Evolutionary conservation across 1,140 invertebrate species (phyloP).

Genomic region (Stenopsyche tienmushanensis): DNA sequence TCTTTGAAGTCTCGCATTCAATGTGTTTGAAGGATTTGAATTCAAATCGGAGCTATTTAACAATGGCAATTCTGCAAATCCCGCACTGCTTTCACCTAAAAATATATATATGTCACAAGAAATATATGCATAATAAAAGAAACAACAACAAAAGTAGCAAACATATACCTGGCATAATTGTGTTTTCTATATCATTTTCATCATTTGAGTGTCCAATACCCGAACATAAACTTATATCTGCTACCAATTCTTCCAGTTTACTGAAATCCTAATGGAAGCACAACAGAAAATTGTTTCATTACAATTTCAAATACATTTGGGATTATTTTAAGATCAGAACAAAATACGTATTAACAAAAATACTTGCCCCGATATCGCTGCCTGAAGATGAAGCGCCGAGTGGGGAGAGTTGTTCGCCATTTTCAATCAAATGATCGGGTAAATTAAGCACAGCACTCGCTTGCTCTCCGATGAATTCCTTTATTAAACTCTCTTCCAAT

Average conservation of each 20-base stretch:
- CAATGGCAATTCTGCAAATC: slow-evolving; percentile 65
- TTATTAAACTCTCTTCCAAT: not conserved
- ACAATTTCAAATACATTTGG: not conserved
- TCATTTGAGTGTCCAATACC: slow-evolving; percentile 48
- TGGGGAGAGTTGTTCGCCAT: not conserved
- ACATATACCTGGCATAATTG: slow-evolving; percentile 75
- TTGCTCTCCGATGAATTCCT: not conserved
- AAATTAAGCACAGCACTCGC: not conserved
- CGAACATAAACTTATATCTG: slow-evolving; percentile 48
- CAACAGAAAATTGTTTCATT: not conserved
- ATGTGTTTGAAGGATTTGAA: slow-evolving; percentile 35
- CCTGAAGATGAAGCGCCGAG: slow-evolving; percentile 16
- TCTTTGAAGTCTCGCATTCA: not conserved
- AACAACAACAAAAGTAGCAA: slow-evolving; percentile 7
- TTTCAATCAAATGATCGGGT: slow-evolving; percentile 11
- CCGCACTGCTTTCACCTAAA: slow-evolving; percentile 72
- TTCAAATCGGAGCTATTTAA: slow-evolving; percentile 45
- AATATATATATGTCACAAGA: slow-evolving; percentile 29
- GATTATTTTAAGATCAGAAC: not conserved
- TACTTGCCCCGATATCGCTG: slow-evolving; percentile 26
- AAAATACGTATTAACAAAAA: not conserved
- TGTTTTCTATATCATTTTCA: slow-evolving; percentile 80
- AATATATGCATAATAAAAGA: slow-evolving; percentile 21
- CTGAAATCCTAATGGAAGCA: slow-evolving; percentile 63
- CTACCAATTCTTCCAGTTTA: slow-evolving; percentile 65